Base-by-base conservation (phyloP, 2,113 vertebrate species). In the Zootoca vivipara region DNA sequence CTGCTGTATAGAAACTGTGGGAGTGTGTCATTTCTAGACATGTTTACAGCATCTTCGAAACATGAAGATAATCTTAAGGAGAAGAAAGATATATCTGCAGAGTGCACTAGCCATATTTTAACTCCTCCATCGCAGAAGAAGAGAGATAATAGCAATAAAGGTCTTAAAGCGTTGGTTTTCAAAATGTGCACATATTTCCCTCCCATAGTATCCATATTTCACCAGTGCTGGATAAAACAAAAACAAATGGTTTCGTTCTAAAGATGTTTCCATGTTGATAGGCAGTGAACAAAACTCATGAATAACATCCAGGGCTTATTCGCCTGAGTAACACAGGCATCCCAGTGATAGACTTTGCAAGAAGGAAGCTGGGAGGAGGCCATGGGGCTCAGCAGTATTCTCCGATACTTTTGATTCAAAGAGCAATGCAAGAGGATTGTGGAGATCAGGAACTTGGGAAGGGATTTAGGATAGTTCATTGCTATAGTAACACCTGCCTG, bases 61-160 rank as follows among this genome's bases (percentile, higher is more conserved):
- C 65, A 92, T 28, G 20, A 91, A 91, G 82, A 91, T 91, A 94
- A 93, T 92, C 79, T 94, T 93, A 93, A 94, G 85, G 10, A 91
- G 69, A 3, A 90, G 3, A 67, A 24, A 58, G 2, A 88, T 38
- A 78, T 0, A 1, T 42, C 82, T 89, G 65, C 78, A 74, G 73
- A 87, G n/a, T 15, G 69, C 89, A 87, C 2, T 33, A 89, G 9
- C 1, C 1, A 10, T 75, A 91, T 91, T 90, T 91, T 92, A 93
- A 87, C 86, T 94, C 38, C 88, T 91, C 82, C 58, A 9, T 74
- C 79, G 5, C 12, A 91, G 52, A 1, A 73, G 28, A 18, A 7
- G 0, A 74, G 87, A 87, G 1, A 35, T 85, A 85, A 83, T 87
- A 78, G 65, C 81, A 78, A 83, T 85, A 82, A 40, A 91, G 24